Percentiles rank a stretch among this genome's conserved stretches.
phyloP scores from a whole-genome alignment of 2,888 invertebrate species.

The Galeopsomyia nigrocyanea region DNA sequence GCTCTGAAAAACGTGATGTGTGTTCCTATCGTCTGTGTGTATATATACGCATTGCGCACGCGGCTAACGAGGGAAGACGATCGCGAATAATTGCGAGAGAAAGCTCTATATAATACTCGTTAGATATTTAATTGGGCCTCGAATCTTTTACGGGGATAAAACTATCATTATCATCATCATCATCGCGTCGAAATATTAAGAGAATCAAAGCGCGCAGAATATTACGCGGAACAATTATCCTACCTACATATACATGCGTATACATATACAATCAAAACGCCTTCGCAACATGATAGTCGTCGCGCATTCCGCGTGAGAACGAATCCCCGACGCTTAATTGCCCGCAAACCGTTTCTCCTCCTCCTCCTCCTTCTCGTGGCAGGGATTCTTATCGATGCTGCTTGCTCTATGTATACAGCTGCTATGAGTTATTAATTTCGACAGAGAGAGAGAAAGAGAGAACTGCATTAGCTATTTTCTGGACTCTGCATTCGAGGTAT shows the following conservation, averaged over 20 bases:
- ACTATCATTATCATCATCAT: conserved; percentile 28
- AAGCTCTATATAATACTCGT: no score
- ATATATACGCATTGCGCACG: background rate
- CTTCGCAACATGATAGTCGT: background rate
- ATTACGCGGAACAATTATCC: conserved; percentile 42
- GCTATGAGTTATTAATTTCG: conserved; percentile 1
- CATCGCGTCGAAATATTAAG: conserved; percentile 47
- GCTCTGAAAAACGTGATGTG: conserved; percentile 20
- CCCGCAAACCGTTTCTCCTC: background rate
- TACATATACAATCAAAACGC: background rate
- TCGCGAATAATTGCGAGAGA: conserved; percentile 37
- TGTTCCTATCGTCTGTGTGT: conserved; percentile 10
- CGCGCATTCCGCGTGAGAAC: conserved; percentile 6
- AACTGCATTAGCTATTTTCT: conserved; percentile 32
- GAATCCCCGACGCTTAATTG: conserved; percentile 8
- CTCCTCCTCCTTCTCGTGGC: no score
- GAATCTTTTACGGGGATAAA: no score
- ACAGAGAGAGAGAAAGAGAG: no score
- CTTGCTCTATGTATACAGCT: background rate
- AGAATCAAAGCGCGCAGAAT: conserved; percentile 41
- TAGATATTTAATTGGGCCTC: no score
- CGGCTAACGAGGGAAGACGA: conserved; percentile 44
- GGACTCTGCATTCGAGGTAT: conserved; percentile 19
- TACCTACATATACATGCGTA: background rate
- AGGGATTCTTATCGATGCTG: no score